These are phyloP conservation scores for Psettodes erumei DNA, from an alignment of 2,113 vertebrate species.

Conservation along the genomic window DNA sequence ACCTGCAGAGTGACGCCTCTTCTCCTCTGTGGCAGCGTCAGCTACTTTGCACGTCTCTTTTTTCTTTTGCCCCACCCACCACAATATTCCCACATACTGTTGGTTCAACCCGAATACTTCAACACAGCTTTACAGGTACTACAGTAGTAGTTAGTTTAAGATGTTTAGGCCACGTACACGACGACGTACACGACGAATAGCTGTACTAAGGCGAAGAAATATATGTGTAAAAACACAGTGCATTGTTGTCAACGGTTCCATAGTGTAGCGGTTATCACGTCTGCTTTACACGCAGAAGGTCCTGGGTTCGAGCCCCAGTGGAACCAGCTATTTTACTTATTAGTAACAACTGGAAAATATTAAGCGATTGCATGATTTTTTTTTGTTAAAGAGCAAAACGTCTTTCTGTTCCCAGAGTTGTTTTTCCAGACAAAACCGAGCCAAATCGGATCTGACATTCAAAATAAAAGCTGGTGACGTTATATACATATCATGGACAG, in stretches of 20 bases:
- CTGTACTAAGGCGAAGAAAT: too few species aligned
- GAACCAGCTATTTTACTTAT: constrained; percentile 86
- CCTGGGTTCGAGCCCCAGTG: constrained; percentile 99
- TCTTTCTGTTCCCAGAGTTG: too few species aligned
- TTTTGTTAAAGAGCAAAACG: too few species aligned
- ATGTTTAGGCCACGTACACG: too few species aligned
- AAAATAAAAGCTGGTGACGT: not conserved
- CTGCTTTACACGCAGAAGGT: constrained; percentile 99
- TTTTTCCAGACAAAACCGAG: too few species aligned
- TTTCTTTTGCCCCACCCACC: constrained; percentile 14
- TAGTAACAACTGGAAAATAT: too few species aligned
- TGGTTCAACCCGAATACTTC: not conserved
- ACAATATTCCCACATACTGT: not conserved
- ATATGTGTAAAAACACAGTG: too few species aligned
- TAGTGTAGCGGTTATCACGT: constrained; percentile 99
- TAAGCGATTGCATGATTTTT: too few species aligned
- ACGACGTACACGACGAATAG: too few species aligned
- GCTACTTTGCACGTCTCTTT: fast-evolving
- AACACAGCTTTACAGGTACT: not conserved
- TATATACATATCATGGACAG: too few species aligned
- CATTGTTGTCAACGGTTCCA: constrained; percentile 90
- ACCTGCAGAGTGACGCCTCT: constrained; percentile 34
- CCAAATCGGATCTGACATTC: too few species aligned
- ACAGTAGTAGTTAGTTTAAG: too few species aligned
- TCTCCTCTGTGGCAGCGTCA: not conserved